Percentiles rank a stretch among this genome's conserved stretches.
Conservation (phyloP, 2,797 vertebrate genomes). For the Astyanax mexicanus region DNA sequence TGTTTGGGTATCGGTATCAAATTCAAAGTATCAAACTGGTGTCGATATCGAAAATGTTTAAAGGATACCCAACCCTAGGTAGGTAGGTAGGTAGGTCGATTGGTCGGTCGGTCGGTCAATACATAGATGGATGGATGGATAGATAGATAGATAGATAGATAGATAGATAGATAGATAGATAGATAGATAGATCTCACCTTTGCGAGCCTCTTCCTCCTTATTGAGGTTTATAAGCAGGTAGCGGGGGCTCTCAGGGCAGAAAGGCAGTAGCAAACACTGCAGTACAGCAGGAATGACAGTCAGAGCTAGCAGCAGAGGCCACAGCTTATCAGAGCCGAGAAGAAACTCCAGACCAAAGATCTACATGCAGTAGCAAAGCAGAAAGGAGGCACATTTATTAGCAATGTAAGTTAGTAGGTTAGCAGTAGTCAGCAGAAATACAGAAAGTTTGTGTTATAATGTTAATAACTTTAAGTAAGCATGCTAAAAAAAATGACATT, state of each 20-base stretch:
- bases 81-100: too few relatives aligned
- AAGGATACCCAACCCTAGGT: too few relatives aligned
- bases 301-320: constrained; percentile 86
- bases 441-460: not conserved
- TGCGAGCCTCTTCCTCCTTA: constrained; percentile 85
- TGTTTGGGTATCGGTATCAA: too few relatives aligned
- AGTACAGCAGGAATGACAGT: constrained; percentile 82
- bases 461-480: not conserved
- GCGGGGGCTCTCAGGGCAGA: constrained; percentile 91
- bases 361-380: constrained; percentile 63
- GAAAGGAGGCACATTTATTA: constrained; percentile 6
- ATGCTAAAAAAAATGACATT: not conserved
- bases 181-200: constrained; percentile 74
- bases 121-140: too few relatives aligned
- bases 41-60: too few relatives aligned
- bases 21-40: too few relatives aligned
- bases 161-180: too few relatives aligned
- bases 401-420: not conserved
- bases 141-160: too few relatives aligned
- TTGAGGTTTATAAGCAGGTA: constrained; percentile 89
- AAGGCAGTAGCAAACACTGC: constrained; percentile 85
- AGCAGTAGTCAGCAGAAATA: constrained; percentile 6
- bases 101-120: too few relatives aligned
- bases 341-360: constrained; percentile 85
- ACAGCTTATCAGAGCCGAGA: constrained; percentile 82